Evolutionary conservation across 2,888 invertebrate species (phyloP).

Genomic region (Troides oblongomaculatus): DNA sequence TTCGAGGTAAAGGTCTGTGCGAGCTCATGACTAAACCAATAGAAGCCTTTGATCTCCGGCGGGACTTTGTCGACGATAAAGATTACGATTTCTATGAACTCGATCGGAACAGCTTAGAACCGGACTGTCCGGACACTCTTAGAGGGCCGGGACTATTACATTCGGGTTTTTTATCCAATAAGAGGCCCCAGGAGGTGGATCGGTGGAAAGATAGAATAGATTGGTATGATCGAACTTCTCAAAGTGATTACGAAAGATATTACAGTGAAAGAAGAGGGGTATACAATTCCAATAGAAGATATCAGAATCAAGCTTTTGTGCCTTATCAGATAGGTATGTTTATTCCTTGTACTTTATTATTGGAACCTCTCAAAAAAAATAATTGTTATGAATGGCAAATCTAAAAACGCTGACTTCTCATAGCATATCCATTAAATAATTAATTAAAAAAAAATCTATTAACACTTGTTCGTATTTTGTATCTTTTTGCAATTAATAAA

Average conservation of each 20-base stretch:
- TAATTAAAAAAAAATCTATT: too few relatives aligned
- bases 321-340: constrained; percentile 79
- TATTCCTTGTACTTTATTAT: constrained; percentile 13
- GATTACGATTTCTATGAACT: constrained; percentile 90
- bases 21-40: constrained; percentile 87
- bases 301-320: constrained; percentile 67
- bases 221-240: constrained; percentile 42
- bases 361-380: too few relatives aligned
- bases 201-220: constrained; percentile 54
- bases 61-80: constrained; percentile 82
- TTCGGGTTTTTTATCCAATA: constrained; percentile 69
- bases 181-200: constrained; percentile 44
- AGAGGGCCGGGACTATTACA: constrained; percentile 65
- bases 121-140: constrained; percentile 76
- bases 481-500: neutral
- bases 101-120: constrained; percentile 84
- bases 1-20: constrained; percentile 87
- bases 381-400: too few relatives aligned
- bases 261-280: constrained; percentile 44
- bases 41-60: constrained; percentile 82
- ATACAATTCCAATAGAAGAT: constrained; percentile 44
- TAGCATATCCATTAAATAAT: too few relatives aligned
- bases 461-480: too few relatives aligned
- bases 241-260: constrained; percentile 44
- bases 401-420: too few relatives aligned